Conservation (phyloP, 2,113 vertebrate species). For the Anhinga anhinga region DNA sequence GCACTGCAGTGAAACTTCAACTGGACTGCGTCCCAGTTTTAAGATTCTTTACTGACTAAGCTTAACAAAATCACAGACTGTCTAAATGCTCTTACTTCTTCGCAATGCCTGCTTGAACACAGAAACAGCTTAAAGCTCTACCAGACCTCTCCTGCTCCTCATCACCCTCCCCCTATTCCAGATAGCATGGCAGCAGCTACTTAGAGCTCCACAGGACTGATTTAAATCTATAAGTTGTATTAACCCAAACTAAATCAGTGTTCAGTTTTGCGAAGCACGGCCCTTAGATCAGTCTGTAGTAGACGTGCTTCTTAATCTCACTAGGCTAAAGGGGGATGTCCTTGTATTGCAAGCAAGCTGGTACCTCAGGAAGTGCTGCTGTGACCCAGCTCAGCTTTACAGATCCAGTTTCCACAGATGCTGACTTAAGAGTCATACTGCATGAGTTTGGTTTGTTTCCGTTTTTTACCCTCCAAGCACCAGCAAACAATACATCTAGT, state of each 20-base stretch:
- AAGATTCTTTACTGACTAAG: not conserved
- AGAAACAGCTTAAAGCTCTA: not conserved
- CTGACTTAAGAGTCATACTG: not conserved
- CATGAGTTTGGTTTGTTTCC: not conserved
- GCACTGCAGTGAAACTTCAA: not conserved
- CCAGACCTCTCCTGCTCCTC: not conserved
- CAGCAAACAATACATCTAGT: not conserved
- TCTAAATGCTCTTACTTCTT: not conserved
- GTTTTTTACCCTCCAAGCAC: not conserved
- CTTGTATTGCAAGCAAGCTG: not conserved
- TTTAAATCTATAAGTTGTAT: not conserved
- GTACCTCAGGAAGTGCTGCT: not conserved
- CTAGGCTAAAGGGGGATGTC: not conserved
- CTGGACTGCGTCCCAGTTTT: not conserved
- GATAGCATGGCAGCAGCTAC: not conserved
- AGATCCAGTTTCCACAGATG: not conserved
- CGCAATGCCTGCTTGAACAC: not conserved
- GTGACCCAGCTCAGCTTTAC: not conserved
- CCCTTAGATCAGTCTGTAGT: not conserved
- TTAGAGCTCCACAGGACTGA: not conserved
- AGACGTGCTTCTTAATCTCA: not conserved
- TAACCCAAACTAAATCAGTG: not conserved
- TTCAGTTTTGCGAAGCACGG: not conserved
- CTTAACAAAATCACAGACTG: not conserved
- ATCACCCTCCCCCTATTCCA: not conserved